These are phyloP conservation scores for Styela plicata DNA, from an alignment of 23 tunicate species.

Conservation along the genomic window DNA sequence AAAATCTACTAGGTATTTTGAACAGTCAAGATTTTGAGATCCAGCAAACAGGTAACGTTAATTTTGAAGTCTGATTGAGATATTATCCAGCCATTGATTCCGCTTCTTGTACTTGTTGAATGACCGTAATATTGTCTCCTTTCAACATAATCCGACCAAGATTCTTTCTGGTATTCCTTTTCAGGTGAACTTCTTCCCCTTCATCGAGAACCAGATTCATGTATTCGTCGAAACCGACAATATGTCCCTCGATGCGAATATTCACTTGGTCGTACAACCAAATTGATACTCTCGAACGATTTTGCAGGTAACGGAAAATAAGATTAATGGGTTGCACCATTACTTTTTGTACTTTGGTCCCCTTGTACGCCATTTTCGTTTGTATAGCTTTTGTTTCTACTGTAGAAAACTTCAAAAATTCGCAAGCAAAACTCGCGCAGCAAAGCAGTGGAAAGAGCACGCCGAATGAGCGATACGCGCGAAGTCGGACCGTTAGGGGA, in stretches of 20 bases:
- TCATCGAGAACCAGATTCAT: slow-evolving; percentile 97
- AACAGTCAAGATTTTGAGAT: too few relatives aligned
- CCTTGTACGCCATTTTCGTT: slow-evolving; percentile 79
- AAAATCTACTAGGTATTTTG: too few relatives aligned
- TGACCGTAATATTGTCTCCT: slow-evolving; percentile 97
- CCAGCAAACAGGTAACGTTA: too few relatives aligned
- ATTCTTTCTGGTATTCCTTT: slow-evolving; percentile 38
- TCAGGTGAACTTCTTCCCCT: slow-evolving; percentile 75
- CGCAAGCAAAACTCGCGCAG: neutral
- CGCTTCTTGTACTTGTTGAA: slow-evolving; percentile 81
- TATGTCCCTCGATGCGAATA: slow-evolving; percentile 79
- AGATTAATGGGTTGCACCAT: slow-evolving; percentile 99
- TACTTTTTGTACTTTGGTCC: slow-evolving; percentile 85
- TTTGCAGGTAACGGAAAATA: slow-evolving; percentile 91
- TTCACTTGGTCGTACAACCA: slow-evolving; percentile 94
- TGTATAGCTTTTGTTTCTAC: neutral
- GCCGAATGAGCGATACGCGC: neutral
- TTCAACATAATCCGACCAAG: slow-evolving; percentile 89
- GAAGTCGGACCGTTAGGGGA: too few relatives aligned
- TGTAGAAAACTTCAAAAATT: neutral
- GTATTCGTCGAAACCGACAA: slow-evolving; percentile 98
- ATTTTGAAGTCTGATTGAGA: too few relatives aligned
- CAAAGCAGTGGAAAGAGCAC: neutral
- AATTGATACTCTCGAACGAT: slow-evolving; percentile 81
- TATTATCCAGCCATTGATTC: slow-evolving; percentile 22